Conservation (phyloP, 2,113 vertebrate genomes). For the Sturnus vulgaris region DNA sequence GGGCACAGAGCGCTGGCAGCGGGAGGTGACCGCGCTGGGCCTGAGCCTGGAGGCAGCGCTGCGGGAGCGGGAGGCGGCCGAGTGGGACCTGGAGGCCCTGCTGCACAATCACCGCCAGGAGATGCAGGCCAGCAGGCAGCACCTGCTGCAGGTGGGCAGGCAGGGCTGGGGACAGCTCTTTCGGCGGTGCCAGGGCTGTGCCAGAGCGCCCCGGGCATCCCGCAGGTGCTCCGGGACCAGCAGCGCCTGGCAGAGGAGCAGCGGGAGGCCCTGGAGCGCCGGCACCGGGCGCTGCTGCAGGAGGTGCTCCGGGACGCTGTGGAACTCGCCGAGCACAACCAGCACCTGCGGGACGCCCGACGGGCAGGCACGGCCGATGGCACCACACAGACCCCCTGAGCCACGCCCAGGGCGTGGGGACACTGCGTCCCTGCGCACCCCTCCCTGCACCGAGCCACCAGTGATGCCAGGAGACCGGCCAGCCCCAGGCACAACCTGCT, state of each 20-base stretch:
- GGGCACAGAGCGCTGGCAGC: constrained; percentile 62
- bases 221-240: constrained; percentile 80
- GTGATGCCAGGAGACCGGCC: rapidly evolving
- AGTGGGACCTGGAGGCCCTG: constrained; percentile 71
- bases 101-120: constrained; percentile 65
- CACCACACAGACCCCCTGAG: background rate
- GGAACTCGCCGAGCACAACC: constrained; percentile 75
- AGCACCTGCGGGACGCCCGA: constrained; percentile 70
- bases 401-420: rapidly evolving
- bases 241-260: constrained; percentile 74
- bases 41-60: constrained; percentile 78
- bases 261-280: constrained; percentile 62
- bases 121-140: constrained; percentile 66
- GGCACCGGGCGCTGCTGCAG: constrained; percentile 72
- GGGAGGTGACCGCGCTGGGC: constrained; percentile 68
- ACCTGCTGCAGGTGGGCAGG: constrained; percentile 75
- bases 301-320: constrained; percentile 73
- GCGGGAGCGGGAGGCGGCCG: constrained; percentile 68
- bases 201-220: too few relatives aligned
- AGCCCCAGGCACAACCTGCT: background rate
- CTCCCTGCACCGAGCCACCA: background rate
- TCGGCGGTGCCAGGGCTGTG: background rate
- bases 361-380: background rate
- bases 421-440: background rate
- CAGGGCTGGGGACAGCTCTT: background rate